A percentile compares a stretch with the other conserved stretches of the same genome.
Evolutionary conservation across 2,888 invertebrate genomes (phyloP).

Genomic region (Anagyrus pseudococci): DNA sequence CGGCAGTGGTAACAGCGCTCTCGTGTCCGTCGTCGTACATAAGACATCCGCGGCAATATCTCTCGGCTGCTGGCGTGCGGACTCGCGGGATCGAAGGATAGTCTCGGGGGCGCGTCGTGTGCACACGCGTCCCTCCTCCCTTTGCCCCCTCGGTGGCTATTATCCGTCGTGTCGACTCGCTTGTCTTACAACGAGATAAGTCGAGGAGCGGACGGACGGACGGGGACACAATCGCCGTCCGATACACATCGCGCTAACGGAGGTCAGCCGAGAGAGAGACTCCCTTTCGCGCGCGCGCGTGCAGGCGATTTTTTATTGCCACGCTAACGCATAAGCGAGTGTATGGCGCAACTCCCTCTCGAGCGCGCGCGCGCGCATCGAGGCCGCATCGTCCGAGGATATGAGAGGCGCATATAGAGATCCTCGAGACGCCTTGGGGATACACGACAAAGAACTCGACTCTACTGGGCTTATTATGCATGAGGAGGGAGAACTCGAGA

Average conservation of each 20-base stretch:
- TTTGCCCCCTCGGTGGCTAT: constrained; percentile 31
- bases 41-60: constrained; percentile 2
- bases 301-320: not conserved
- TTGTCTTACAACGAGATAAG: constrained; percentile 57
- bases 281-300: constrained; percentile 23
- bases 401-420: too few species aligned
- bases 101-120: not conserved
- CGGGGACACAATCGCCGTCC: constrained; percentile 36
- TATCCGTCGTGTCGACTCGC: constrained; percentile 52
- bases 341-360: constrained; percentile 5
- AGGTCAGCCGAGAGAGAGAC: constrained; percentile 1
- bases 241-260: constrained; percentile 9
- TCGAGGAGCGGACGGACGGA: constrained; percentile 41
- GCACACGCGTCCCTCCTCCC: not conserved
- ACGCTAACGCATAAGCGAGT: not conserved
- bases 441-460: not conserved
- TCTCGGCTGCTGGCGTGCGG: not conserved
- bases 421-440: not conserved
- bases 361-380: constrained; percentile 4
- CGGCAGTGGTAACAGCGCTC: not conserved
- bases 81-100: too few species aligned
- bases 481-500: not conserved
- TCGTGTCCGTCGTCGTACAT: constrained; percentile 4
- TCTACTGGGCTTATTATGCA: not conserved
- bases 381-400: too few species aligned